Base-by-base conservation (phyloP, 2,797 vertebrate genomes). In the Phoebastria nigripes region DNA sequence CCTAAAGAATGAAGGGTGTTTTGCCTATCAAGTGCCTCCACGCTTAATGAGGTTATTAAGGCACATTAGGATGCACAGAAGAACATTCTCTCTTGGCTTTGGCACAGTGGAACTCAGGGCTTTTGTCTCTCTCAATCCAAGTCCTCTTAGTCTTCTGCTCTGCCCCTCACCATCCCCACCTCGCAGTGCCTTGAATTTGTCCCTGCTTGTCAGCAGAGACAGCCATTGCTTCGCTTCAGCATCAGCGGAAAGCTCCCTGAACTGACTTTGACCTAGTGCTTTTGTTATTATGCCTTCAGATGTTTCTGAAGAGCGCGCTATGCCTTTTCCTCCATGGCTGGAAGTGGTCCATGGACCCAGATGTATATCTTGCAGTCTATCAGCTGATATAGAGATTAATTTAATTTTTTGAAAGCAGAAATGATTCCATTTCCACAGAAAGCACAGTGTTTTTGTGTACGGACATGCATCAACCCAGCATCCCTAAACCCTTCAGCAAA, bases 171-270 rank as follows among this genome's bases (percentile, higher is more conserved):
- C 3, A 20, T 18, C 51, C 33, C 44, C 46, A 79, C 11, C 28
- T 55, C 2, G 1, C 73, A 82, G 52, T 26, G 41, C 44, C 62
- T 18, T 17, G 73, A 46, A 31, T 82, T 61, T 87, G 33, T 31
- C 80, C 61, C 82, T 56, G 20, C 11, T 61, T 62, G 39, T 44
- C 58, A 17, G 26, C 72, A 81, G 65, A 22, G 63, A 41, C 8
- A 31, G 41, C 44, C 65, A 51, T 24, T 3, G 1, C 54, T 52
- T 56, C 5, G 0, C 62, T 63, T 59, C 1, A 1, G 3, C 42
- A 20, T 18, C 79, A 41, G 24, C 5, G 1, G 31, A 51, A 70
- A 62, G 14, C 10, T 80, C 76, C 76, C 59, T n/a, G 31, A 66
- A 20, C 67, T 28, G 67, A 19, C n/a, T 52, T 72, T 41, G 58